Evolutionary conservation across 2,888 invertebrate species (phyloP).

Genomic region (Scaptodrosophila latifasciaeformis): DNA sequence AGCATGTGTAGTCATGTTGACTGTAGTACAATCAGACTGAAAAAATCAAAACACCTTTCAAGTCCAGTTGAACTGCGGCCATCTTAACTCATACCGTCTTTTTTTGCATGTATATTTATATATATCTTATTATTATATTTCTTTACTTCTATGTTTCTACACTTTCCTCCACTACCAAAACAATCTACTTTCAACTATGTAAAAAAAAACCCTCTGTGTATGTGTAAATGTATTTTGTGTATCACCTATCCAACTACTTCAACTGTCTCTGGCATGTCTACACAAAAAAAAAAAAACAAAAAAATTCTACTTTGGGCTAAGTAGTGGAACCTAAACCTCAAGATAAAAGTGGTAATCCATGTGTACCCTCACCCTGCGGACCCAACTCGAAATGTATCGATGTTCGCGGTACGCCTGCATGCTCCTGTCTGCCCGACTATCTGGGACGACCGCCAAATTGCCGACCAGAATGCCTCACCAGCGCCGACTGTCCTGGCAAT

Average conservation of each 20-base stretch:
- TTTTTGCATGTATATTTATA: slow-evolving; percentile 60
- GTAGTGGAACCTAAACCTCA: slow-evolving; percentile 75
- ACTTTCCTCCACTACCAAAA: too few species aligned
- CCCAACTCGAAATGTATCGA: slow-evolving; percentile 87
- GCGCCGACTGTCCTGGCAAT: slow-evolving; percentile 84
- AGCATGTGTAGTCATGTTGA: slow-evolving; percentile 68
- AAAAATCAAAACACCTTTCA: slow-evolving; percentile 11
- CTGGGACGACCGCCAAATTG: slow-evolving; percentile 90
- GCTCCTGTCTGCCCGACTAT: slow-evolving; percentile 86
- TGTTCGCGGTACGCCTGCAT: slow-evolving; percentile 85
- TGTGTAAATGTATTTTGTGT: slow-evolving; percentile 51
- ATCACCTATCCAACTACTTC: slow-evolving; percentile 38
- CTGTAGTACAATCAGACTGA: slow-evolving; percentile 24
- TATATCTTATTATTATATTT: slow-evolving; percentile 47
- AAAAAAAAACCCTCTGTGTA: slow-evolving; percentile 22
- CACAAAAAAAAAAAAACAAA: too few species aligned
- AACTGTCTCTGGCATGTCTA: slow-evolving; percentile 42
- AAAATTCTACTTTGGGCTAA: slow-evolving; percentile 41
- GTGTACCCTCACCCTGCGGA: slow-evolving; percentile 89
- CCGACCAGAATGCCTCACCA: slow-evolving; percentile 84
- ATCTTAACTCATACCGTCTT: slow-evolving; percentile 8
- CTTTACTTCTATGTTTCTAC: slow-evolving; percentile 45
- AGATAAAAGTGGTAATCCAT: slow-evolving; percentile 82
- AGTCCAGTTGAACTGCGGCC: slow-evolving; percentile 7
- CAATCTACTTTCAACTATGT: slow-evolving; percentile 46